Base-by-base conservation (phyloP, 2,888 invertebrate species). In the Ophioninae sp. region DNA sequence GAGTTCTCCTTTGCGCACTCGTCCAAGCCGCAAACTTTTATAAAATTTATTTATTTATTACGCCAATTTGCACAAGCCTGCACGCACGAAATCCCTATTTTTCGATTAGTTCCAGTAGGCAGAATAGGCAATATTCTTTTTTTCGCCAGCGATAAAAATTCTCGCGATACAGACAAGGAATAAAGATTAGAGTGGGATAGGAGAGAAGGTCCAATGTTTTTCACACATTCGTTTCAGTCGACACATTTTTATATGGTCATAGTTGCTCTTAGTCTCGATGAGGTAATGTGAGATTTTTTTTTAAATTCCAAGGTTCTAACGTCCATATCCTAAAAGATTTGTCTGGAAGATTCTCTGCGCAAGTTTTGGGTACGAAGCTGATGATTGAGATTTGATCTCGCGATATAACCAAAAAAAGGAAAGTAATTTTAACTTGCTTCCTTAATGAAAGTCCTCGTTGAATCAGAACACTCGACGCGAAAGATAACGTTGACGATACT, bases 41-140 rank as follows among this genome's bases (percentile, higher is more conserved):
- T 56, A 8, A 30, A 30, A 30, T 1, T 37, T 56, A 21, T 68
- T 56, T 44, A 17, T 56, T 62, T 17, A n/a, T 80, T 65, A 73
- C 37, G 73, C 41, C 77, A 78, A 68, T 72, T 68, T 79, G 84
- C 81, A 64, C 69, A 62, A 81, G 57, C 81, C 81, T 81, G 81
- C 79, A 84, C 81, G 81, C 81, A 84, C 84, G 72, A 76, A 76
- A 81, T 79, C 62, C 70, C 72, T 23, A 20, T 68, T 67, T 67
- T 57, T 81, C 74, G 74, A 75, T 65, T 81, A 59, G 41, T 39
- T 70, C 76, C 37, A 76, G 68, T 21, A 65, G 68, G 23, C 61
- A 13, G 23, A 17, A 56, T 56, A 67, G 67, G 67, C 13, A 37
- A 2, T n/a, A 30, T 74, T 64, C 8, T 20, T 75, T 23, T 23